Conservation (phyloP, 2,888 invertebrate genomes). For the Cerastis rubricosa region DNA sequence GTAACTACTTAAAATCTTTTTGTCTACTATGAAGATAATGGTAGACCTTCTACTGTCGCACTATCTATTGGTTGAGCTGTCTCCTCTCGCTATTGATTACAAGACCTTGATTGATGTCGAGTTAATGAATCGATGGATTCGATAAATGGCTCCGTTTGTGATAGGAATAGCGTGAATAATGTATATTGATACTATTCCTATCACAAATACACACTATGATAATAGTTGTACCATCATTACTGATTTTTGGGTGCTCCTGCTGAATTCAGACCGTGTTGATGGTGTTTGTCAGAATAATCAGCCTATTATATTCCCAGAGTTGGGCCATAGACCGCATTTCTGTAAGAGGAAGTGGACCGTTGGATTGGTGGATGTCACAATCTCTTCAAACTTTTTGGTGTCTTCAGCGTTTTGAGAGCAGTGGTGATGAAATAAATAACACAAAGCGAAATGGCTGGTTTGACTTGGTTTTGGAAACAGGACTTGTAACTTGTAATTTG, state of each 20-base stretch:
- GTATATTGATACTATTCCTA: no score
- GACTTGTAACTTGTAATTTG: neutral
- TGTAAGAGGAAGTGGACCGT: neutral
- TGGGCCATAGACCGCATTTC: neutral
- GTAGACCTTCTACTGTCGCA: conserved; percentile 10
- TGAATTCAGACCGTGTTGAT: neutral
- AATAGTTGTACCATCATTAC: neutral
- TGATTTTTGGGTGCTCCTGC: neutral
- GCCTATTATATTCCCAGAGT: neutral
- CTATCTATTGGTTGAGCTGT: neutral
- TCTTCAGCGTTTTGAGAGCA: neutral
- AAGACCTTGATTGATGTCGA: conserved; percentile 48
- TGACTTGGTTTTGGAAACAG: neutral
- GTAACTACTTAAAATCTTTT: neutral
- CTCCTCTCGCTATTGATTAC: conserved; percentile 39
- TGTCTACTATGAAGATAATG: neutral
- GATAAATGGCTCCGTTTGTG: conserved; percentile 37
- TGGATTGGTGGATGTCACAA: neutral
- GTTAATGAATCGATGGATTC: conserved; percentile 49
- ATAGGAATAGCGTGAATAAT: neutral
- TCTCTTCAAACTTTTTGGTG: neutral
- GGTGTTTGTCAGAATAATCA: neutral
- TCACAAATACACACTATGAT: neutral
- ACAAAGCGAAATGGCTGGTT: neutral
- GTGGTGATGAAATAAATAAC: neutral